Conservation (phyloP, 2,113 vertebrate species). For the Tachuris rubrigastra region DNA sequence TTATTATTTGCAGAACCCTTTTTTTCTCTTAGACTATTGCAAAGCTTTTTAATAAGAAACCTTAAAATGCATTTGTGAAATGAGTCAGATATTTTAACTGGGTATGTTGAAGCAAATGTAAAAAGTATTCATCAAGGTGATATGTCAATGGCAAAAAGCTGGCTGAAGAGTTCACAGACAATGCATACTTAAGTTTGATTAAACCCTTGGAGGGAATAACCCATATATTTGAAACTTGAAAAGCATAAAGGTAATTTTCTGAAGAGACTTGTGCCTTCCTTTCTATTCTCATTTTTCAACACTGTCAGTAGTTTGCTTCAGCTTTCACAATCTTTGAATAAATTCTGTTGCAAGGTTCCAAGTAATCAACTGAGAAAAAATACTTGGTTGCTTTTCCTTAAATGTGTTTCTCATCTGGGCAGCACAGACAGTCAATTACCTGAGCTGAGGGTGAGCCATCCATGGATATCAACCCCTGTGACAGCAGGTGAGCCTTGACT, state of each 20-base stretch:
- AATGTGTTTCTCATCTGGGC: background rate
- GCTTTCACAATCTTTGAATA: background rate
- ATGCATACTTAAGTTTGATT: background rate
- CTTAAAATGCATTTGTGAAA: background rate
- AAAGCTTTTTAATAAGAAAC: background rate
- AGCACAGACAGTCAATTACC: accelerated
- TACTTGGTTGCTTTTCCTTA: background rate
- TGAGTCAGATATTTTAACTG: background rate
- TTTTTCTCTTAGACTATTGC: background rate
- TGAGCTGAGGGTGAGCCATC: accelerated
- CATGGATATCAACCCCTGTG: background rate
- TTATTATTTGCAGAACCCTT: background rate
- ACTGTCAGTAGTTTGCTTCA: background rate
- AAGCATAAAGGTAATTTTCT: background rate
- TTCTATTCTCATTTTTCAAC: background rate
- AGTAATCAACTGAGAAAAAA: background rate
- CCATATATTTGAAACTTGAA: background rate
- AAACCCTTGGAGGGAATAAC: background rate
- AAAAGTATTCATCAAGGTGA: background rate
- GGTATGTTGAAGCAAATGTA: background rate
- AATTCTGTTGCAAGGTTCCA: background rate
- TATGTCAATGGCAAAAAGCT: background rate
- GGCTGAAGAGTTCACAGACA: background rate
- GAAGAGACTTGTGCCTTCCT: background rate
- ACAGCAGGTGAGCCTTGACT: background rate